Evolutionary conservation across 1,140 invertebrate genomes (phyloP).

Genomic region (Drosophila elegans): DNA sequence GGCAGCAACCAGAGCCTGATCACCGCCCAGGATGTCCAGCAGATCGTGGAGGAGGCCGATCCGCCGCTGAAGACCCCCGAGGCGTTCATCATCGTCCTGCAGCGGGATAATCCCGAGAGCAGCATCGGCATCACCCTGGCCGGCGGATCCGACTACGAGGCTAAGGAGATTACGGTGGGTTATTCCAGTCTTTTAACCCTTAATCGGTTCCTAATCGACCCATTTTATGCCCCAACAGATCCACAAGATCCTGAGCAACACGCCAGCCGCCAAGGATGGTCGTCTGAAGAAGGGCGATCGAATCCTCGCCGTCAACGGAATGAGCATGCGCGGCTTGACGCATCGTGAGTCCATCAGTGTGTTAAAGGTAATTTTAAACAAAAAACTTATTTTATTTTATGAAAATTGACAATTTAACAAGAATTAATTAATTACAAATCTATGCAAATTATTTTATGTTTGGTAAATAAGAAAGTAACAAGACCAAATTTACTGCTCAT

Average conservation of each 20-base stretch:
- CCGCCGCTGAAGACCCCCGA: conserved; percentile 82
- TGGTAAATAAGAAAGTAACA: no score
- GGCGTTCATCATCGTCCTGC: conserved; percentile 83
- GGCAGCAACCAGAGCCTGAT: conserved; percentile 84
- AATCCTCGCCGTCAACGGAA: conserved; percentile 95
- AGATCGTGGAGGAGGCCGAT: conserved; percentile 84
- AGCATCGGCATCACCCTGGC: conserved; percentile 94
- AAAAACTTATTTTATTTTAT: no score
- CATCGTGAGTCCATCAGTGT: conserved; percentile 94
- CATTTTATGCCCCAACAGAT: conserved; percentile 87
- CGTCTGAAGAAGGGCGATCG: conserved; percentile 94
- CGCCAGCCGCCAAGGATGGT: conserved; percentile 93
- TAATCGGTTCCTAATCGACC: neutral
- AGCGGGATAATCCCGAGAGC: conserved; percentile 86
- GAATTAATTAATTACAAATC: no score
- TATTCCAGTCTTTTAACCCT: accelerated
- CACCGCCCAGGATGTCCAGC: conserved; percentile 84
- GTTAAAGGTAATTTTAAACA: conserved; percentile 89
- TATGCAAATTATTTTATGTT: no score
- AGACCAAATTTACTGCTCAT: no score
- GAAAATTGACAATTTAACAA: no score
- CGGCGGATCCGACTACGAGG: conserved; percentile 94
- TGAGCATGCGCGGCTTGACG: conserved; percentile 91
- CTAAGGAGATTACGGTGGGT: conserved; percentile 94
- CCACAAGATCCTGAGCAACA: conserved; percentile 93